Conservation (phyloP, 1,140 invertebrate genomes). For the Philotrypesis tridentata region DNA sequence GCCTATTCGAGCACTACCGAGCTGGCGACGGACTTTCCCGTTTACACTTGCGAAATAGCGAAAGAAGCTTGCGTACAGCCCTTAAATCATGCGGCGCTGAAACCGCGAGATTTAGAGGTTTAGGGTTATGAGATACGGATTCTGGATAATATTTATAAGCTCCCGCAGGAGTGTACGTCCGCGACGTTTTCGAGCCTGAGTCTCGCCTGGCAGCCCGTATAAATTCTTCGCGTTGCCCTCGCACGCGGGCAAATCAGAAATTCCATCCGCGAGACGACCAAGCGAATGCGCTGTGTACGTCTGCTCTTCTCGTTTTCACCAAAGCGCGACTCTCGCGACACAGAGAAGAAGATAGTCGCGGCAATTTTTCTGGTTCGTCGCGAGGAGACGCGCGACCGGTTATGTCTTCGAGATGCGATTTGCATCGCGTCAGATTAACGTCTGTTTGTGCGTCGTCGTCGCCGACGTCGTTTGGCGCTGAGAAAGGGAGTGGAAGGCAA, state of each 20-base stretch:
- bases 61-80: slow-evolving; percentile 27
- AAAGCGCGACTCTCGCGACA: not conserved
- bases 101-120: slow-evolving; percentile 44
- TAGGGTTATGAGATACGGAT: slow-evolving; percentile 44
- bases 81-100: slow-evolving; percentile 27
- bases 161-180: slow-evolving; percentile 1
- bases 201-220: slow-evolving; percentile 37
- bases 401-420: slow-evolving; percentile 55
- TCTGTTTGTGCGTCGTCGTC: slow-evolving; percentile 48
- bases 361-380: slow-evolving; percentile 52
- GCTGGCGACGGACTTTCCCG: slow-evolving; percentile 40
- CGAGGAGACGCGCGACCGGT: slow-evolving; percentile 50
- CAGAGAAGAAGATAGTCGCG: not conserved
- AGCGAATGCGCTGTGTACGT: not conserved
- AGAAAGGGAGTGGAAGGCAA: slow-evolving; percentile 16
- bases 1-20: slow-evolving; percentile 10
- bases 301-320: slow-evolving; percentile 1
- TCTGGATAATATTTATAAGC: slow-evolving; percentile 51
- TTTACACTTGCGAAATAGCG: slow-evolving; percentile 49
- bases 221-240: slow-evolving; percentile 31
- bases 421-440: slow-evolving; percentile 63
- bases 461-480: not conserved
- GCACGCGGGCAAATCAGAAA: slow-evolving; percentile 54
- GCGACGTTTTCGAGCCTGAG: slow-evolving; percentile 3
- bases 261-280: slow-evolving; percentile 37